phyloP scores from a whole-genome alignment of 2,888 invertebrate species.

The Hydrotaea diabolus region DNA sequence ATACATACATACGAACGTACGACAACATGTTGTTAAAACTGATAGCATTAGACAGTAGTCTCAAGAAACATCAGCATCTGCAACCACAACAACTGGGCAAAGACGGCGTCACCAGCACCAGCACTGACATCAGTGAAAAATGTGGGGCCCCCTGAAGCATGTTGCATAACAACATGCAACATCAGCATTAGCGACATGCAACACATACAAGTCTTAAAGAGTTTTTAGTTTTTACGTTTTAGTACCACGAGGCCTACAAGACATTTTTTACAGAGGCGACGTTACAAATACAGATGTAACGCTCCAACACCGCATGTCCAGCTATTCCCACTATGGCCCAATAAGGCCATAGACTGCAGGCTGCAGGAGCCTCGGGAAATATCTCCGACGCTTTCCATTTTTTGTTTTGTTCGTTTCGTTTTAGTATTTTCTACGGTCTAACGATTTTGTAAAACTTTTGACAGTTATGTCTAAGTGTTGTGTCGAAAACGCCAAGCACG shows the following conservation, averaged over 20 bases:
- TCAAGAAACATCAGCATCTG: not conserved
- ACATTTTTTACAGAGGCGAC: too few species aligned
- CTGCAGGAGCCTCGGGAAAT: too few species aligned
- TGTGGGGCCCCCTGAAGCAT: constrained; percentile 50
- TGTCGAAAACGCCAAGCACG: constrained; percentile 54
- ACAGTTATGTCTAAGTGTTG: constrained; percentile 52
- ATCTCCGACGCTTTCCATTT: too few species aligned
- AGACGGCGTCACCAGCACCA: not conserved
- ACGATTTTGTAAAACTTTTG: constrained; percentile 54
- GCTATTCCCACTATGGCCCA: too few species aligned
- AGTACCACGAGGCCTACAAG: too few species aligned
- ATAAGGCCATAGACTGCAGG: too few species aligned
- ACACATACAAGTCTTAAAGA: too few species aligned
- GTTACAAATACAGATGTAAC: too few species aligned
- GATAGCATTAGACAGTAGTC: not conserved
- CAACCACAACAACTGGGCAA: not conserved
- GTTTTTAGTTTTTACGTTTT: too few species aligned
- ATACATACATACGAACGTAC: too few species aligned
- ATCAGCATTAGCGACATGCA: constrained; percentile 46
- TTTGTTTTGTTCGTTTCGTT: not conserved
- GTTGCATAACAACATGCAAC: constrained; percentile 66
- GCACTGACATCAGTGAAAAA: not conserved
- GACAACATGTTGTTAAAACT: not conserved
- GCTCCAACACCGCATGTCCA: too few species aligned
- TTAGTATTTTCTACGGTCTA: constrained; percentile 8